Base-by-base conservation (phyloP, 2,797 vertebrate genomes). In the Brachymystax lenok region DNA sequence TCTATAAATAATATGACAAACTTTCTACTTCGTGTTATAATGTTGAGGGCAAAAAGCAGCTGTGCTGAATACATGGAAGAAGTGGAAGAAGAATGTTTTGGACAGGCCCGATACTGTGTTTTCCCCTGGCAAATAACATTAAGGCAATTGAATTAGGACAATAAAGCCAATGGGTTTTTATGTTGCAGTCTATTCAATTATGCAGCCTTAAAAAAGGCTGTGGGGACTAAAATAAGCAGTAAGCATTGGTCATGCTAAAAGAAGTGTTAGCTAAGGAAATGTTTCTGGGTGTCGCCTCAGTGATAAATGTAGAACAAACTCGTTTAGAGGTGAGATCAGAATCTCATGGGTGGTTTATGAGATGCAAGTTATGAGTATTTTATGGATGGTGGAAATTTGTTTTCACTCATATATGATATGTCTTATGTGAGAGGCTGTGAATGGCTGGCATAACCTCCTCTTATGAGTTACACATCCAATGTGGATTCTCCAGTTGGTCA, bases 141-240 rank as follows among this genome's bases (percentile, higher is more conserved):
- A 88, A 51, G 19, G 24, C 76, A 83, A 90, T 91, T 87, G 79
- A 78, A 90, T 91, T 88, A 86, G 73, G 84, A 86, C 78, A 83
- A 86, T 85, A 88, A 87, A 83, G 80, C 21, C 77, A 69, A 72
- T 76, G 63, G 33, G 40, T 80, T 80, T 83, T 86, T 78, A 68
- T 73, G 63, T 73, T 77, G 75, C 71, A 77, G 77, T 70, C 78
- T 77, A 82, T 84, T 87, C 73, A 88, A 85, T 87, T 87, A 85
- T 28, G 35, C 40, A n/a, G 54, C 59, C 35, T 75, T 46, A 3
- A 46, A 68, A 83, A 27, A 27, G 80, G 77, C 80, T 82, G 64
- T 16, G 1, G 27, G 67, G 74, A 85, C 84, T 66, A 81, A 73
- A 83, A 75, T 54, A 74, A 69, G 85, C 82, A 81, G 70, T 50